phyloP scores from a whole-genome alignment of 2,113 vertebrate genomes.

The Engraulis encrasicolus region DNA sequence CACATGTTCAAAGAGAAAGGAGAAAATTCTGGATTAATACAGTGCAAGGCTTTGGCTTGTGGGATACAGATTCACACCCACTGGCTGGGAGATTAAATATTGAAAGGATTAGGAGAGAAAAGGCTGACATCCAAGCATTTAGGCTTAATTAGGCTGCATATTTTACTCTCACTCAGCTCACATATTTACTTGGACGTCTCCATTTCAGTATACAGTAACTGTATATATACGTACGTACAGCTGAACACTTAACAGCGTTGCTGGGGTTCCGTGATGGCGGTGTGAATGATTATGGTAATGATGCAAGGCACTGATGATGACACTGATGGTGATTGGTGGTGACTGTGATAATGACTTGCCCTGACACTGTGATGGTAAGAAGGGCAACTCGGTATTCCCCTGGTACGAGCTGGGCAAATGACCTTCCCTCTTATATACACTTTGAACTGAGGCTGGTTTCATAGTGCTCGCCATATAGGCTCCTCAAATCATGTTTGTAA shows the following conservation, averaged over 20 bases:
- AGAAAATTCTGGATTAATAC: constrained; percentile 42
- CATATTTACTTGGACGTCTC: constrained; percentile 6
- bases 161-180: constrained; percentile 26
- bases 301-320: neutral
- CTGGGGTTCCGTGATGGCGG: neutral
- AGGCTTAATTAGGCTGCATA: constrained; percentile 41
- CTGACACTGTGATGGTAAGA: too few relatives aligned
- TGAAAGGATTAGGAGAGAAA: constrained; percentile 41
- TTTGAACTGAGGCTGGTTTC: neutral
- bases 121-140: constrained; percentile 46
- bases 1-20: constrained; percentile 31
- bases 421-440: neutral
- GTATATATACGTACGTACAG: too few relatives aligned
- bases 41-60: constrained; percentile 19
- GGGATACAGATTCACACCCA: constrained; percentile 33
- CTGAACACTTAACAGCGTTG: neutral
- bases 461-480: neutral
- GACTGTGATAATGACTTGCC: neutral
- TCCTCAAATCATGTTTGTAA: neutral
- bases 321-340: neutral
- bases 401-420: neutral
- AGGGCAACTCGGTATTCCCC: neutral
- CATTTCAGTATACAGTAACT: too few relatives aligned
- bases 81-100: constrained; percentile 50
- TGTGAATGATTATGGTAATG: neutral